phyloP scores from a whole-genome alignment of 2,797 vertebrate genomes.

The Gymnoscopelus microlampas region DNA sequence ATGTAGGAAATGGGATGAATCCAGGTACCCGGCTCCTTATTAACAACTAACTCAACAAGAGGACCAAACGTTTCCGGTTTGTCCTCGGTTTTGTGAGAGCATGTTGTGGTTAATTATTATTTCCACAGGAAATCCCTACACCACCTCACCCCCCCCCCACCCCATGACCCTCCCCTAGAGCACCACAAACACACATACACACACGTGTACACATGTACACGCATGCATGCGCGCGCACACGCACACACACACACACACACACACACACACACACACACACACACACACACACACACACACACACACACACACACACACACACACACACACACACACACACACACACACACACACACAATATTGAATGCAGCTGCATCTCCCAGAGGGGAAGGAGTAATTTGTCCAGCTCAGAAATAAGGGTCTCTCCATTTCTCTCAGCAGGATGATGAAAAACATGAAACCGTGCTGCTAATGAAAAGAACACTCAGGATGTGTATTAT shows the following conservation, averaged over 20 bases:
- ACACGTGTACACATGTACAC: constrained; percentile 10
- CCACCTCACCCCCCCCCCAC: constrained; percentile 49
- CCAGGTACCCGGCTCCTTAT: constrained; percentile 78
- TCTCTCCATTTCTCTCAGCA: constrained; percentile 97
- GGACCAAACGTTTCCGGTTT: constrained; percentile 80
- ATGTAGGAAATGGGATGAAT: constrained; percentile 83
- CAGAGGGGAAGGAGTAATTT: constrained; percentile 87
- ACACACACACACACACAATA: constrained; percentile 65
- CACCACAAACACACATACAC: constrained; percentile 19
- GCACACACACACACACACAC: neutral
- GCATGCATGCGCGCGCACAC: constrained; percentile 11
- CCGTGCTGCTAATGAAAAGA: constrained; percentile 96
- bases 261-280: constrained; percentile 24
- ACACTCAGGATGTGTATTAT: constrained; percentile 99
- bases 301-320: constrained; percentile 8
- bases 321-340: constrained; percentile 24
- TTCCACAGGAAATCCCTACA: constrained; percentile 91
- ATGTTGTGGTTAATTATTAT: constrained; percentile 93
- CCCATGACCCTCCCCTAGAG: constrained; percentile 15
- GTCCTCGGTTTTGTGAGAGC: constrained; percentile 81
- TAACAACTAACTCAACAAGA: constrained; percentile 71
- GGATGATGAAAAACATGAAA: constrained; percentile 98
- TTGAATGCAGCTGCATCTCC: constrained; percentile 92
- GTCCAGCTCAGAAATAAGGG: constrained; percentile 88
- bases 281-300: constrained; percentile 23